Evolutionary conservation across 2,888 invertebrate species (phyloP), one percentile per base, ranked within the genome.

Genomic region (Therioaphis trifolii): DNA sequence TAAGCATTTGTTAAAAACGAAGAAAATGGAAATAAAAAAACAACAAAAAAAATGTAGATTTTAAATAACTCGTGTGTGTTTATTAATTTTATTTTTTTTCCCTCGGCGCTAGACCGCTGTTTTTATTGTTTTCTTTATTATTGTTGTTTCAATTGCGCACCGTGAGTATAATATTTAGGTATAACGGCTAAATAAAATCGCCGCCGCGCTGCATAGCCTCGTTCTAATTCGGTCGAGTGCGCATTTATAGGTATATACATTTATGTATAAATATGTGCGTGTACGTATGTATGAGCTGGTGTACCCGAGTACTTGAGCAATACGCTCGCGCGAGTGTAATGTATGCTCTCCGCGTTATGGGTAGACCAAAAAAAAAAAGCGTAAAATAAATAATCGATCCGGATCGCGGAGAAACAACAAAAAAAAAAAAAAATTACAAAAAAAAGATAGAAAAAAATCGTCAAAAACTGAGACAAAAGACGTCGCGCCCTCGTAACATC

Each of bases 141-240:
- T 24, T n/a, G n/a, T 55, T 21, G 12, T 12, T 21, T n/a, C 52
- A 3, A 3, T 58, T 9, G 9, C 24, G n/a, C 2, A 21, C 27
- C 1, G 27, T 61, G 24, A 5, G 29, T 18, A 35, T 35, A 18
- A 29, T 35, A 11, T 15, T 21, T 55, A 40, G 35, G 49, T 14
- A 72, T 46, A 43, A 40, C 66, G 52, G n/a, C n/a, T n/a, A n/a
- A 35, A 77, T 15, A 49, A 66, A 18, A 77, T 35, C 77, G 5
- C 63, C 66, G 71, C 14, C 27, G 0, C 7, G 14, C n/a, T 35
- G 14, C n/a, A 7, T 80, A 80, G 61, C 80, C 80, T 80, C 80
- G 80, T 80, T 69, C 80, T 61, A 72, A 61, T 80, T 80, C 80
- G 46, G 80, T 61, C 71, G 69, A 58, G 58, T 69, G 79, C 69